phyloP scores from a whole-genome alignment of 2,113 vertebrate species.

The Seriola quinqueradiata region DNA sequence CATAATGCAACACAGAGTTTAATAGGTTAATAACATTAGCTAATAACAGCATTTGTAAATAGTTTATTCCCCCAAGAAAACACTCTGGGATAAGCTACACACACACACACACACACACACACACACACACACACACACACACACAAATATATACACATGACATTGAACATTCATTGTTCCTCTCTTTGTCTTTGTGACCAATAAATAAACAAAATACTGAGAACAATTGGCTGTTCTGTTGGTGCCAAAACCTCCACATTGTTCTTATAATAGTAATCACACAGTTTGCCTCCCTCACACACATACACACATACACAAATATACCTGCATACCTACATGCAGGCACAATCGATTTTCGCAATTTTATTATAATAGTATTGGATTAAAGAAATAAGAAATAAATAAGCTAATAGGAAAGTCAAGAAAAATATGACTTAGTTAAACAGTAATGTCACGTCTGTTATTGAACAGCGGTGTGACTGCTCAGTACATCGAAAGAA shows the following conservation, averaged over 20 bases:
- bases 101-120: too few relatives aligned
- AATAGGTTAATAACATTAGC: too few relatives aligned
- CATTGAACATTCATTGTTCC: neutral
- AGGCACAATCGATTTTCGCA: too few relatives aligned
- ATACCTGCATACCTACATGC: neutral
- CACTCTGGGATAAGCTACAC: too few relatives aligned
- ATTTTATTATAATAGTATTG: neutral
- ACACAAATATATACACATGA: neutral
- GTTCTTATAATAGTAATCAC: neutral
- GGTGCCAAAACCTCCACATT: neutral
- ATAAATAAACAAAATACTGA: constrained; percentile 67
- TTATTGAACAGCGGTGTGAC: neutral
- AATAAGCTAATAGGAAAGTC: neutral
- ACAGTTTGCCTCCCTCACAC: neutral
- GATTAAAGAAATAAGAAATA: too few relatives aligned
- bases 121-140: neutral
- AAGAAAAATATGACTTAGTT: neutral
- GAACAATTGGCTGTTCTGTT: neutral
- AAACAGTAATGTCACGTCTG: neutral
- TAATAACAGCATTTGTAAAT: too few relatives aligned
- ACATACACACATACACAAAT: neutral
- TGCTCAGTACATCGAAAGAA: neutral
- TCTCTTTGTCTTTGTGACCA: constrained; percentile 58
- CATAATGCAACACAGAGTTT: too few relatives aligned
- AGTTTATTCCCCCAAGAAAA: too few relatives aligned